Evolutionary conservation across 1,140 invertebrate genomes (phyloP).

Genomic region (Argopecten irradians): DNA sequence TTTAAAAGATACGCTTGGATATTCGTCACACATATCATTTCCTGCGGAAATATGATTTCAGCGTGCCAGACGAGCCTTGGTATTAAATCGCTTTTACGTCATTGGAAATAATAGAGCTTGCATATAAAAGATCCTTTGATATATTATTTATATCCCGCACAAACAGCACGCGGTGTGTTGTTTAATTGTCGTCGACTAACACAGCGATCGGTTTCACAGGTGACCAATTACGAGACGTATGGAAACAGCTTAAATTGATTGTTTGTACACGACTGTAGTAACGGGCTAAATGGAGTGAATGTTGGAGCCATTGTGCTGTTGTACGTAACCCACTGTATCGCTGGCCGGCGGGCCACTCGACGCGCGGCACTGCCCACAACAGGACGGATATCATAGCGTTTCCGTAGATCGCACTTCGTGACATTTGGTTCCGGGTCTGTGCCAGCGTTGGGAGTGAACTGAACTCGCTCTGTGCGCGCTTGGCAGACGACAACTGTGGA

Average conservation of each 20-base stretch:
- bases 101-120: constrained; percentile 5
- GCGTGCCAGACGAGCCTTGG: background rate
- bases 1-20: background rate
- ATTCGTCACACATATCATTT: constrained; percentile 17
- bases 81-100: constrained; percentile 22
- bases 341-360: constrained; percentile 11
- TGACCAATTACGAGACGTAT: constrained; percentile 16
- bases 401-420: constrained; percentile 20
- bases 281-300: constrained; percentile 8
- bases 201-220: constrained; percentile 20
- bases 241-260: constrained; percentile 17
- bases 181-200: constrained; percentile 17
- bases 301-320: background rate
- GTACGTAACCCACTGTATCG: background rate
- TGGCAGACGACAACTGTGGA: background rate
- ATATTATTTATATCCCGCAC: background rate
- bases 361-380: constrained; percentile 1
- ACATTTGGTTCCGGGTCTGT: background rate
- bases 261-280: background rate
- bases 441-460: background rate
- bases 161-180: constrained; percentile 13
- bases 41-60: constrained; percentile 21
- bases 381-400: background rate
- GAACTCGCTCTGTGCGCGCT: background rate
- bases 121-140: constrained; percentile 12